Evolutionary conservation across 1,140 invertebrate genomes (phyloP).

Genomic region (Aphelinus atriplicis): DNA sequence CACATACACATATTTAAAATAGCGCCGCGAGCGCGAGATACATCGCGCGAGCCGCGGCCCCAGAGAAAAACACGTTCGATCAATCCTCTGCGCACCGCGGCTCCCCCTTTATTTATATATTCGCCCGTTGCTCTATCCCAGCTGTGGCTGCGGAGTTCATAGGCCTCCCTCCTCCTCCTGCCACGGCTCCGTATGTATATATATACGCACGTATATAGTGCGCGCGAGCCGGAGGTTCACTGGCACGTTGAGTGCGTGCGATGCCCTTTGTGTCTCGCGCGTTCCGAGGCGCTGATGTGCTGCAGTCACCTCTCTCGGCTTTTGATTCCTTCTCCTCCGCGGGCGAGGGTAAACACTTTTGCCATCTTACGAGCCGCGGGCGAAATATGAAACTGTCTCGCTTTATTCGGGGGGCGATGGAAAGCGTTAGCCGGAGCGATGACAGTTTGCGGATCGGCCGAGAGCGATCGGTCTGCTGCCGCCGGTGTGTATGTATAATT

Average conservation of each 20-base stretch:
- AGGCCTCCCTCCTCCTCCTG: not conserved
- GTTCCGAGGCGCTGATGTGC: conserved; percentile 26
- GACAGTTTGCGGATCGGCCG: too few species aligned
- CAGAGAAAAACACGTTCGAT: conserved; percentile 9
- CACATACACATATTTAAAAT: not conserved
- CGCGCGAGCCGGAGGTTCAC: conserved; percentile 24
- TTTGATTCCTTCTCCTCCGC: conserved; percentile 14
- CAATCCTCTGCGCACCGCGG: not conserved
- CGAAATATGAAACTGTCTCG: too few species aligned
- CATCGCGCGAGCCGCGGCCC: not conserved
- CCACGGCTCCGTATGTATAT: not conserved
- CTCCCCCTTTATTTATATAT: too few species aligned
- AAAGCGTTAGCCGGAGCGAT: too few species aligned
- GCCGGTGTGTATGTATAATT: too few species aligned
- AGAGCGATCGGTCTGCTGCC: too few species aligned
- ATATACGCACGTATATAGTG: not conserved
- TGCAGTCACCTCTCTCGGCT: conserved; percentile 42
- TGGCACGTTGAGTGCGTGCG: conserved; percentile 34
- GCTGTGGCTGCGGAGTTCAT: not conserved
- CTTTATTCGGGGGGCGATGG: too few species aligned
- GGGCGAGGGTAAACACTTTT: not conserved
- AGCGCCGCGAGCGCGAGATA: not conserved
- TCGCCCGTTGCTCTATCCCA: too few species aligned
- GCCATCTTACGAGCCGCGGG: too few species aligned
- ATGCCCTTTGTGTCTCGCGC: conserved; percentile 32